phyloP scores from a whole-genome alignment of 2,888 invertebrate genomes.

The Drosophila colorata region DNA sequence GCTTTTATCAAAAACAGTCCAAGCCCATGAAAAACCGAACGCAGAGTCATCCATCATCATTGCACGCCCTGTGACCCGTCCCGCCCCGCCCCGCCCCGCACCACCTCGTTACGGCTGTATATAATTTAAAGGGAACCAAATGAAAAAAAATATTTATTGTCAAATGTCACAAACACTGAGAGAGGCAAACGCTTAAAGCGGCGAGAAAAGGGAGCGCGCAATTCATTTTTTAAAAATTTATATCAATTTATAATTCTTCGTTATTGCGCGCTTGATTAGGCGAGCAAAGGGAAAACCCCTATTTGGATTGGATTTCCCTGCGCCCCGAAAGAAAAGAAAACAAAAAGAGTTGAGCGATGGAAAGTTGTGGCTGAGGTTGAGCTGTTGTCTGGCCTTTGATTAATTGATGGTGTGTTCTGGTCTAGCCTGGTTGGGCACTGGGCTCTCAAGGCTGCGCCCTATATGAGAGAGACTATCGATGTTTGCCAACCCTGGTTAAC shows the following conservation, averaged over 20 bases:
- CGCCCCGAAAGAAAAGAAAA: neutral
- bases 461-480: conserved; percentile 37
- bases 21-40: conserved; percentile 70
- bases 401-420: conserved; percentile 56
- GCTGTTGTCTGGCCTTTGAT: conserved; percentile 58
- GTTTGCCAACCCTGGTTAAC: conserved; percentile 32
- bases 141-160: conserved; percentile 65
- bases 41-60: conserved; percentile 76
- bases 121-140: conserved; percentile 49
- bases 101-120: conserved; percentile 30
- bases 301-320: conserved; percentile 47
- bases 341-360: conserved; percentile 62
- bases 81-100: conserved; percentile 5
- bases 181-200: conserved; percentile 10
- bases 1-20: conserved; percentile 47
- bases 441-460: conserved; percentile 60
- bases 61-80: conserved; percentile 57
- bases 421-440: conserved; percentile 11
- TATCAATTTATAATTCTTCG: conserved; percentile 77
- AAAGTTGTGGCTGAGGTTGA: conserved; percentile 40
- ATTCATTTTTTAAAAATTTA: conserved; percentile 77
- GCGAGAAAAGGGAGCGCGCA: conserved; percentile 49
- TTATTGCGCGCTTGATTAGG: conserved; percentile 72
- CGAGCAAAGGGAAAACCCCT: conserved; percentile 50
- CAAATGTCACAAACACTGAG: conserved; percentile 72